phyloP scores from a whole-genome alignment of 1,140 invertebrate species.

The Brachionus rotundiformis region DNA sequence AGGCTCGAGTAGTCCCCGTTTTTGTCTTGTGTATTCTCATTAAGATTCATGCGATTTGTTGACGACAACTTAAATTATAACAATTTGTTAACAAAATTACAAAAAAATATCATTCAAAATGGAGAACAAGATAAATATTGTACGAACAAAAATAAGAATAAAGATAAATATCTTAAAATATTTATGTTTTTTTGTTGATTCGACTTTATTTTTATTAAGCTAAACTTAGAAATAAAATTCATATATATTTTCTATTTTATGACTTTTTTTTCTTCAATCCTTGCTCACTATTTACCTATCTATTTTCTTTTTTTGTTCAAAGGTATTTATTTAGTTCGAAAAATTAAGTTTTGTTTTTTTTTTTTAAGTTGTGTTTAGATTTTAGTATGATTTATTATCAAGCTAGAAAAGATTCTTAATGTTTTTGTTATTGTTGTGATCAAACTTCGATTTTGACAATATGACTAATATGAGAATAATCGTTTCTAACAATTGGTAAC shows the following conservation, averaged over 20 bases:
- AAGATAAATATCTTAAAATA: conserved; percentile 46
- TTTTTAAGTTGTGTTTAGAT: not conserved
- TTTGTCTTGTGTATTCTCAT: conserved; percentile 29
- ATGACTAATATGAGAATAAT: not conserved
- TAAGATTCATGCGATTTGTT: conserved; percentile 34
- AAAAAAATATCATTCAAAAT: conserved; percentile 1
- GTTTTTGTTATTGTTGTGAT: conserved; percentile 13
- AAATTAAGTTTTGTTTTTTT: conserved; percentile 16
- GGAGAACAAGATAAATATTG: conserved; percentile 8
- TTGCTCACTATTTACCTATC: conserved; percentile 20
- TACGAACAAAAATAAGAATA: not conserved
- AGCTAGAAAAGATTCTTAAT: conserved; percentile 37
- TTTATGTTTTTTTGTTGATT: conserved; percentile 16
- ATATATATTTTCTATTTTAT: conserved; percentile 40
- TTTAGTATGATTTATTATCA: conserved; percentile 23
- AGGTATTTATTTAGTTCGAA: conserved; percentile 36
- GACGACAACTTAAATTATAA: conserved; percentile 22
- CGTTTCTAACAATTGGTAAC: not conserved
- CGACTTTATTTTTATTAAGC: not conserved
- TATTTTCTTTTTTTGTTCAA: conserved; percentile 30
- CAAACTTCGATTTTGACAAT: not conserved
- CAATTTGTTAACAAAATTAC: conserved; percentile 18
- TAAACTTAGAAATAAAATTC: not conserved
- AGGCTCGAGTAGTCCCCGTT: not conserved
- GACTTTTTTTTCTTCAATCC: conserved; percentile 35